phyloP scores from a whole-genome alignment of 2,113 vertebrate genomes.

The Rhodinocichla rosea region DNA sequence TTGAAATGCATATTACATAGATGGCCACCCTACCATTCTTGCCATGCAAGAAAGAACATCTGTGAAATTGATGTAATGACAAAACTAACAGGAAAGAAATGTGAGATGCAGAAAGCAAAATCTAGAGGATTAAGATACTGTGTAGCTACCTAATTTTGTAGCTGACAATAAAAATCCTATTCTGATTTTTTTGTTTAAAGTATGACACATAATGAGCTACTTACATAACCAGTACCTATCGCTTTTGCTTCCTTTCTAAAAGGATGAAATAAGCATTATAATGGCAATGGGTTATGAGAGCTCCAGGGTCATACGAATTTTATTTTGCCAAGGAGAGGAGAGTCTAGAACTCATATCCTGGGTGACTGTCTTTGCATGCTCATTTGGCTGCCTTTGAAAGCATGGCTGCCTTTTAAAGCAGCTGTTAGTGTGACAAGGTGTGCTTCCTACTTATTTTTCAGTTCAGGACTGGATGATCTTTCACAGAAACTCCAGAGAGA shows the following conservation, averaged over 20 bases:
- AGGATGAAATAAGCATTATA: background rate
- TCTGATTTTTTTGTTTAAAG: background rate
- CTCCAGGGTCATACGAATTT: background rate
- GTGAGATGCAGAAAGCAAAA: background rate
- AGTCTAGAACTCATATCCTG: background rate
- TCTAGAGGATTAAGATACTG: background rate
- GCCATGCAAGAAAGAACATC: background rate
- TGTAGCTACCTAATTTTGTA: background rate
- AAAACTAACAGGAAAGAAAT: background rate
- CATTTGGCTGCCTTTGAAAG: background rate
- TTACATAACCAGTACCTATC: background rate
- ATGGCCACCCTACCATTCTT: background rate
- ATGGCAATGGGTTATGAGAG: background rate
- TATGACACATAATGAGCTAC: background rate
- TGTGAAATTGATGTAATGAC: background rate
- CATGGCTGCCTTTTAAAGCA: background rate
- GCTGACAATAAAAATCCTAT: background rate
- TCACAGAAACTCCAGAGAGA: background rate
- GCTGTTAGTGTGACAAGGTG: background rate
- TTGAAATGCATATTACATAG: background rate
- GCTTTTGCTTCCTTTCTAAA: background rate
- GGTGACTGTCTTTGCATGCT: background rate
- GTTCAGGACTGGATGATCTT: background rate
- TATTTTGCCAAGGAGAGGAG: background rate
- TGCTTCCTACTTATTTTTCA: background rate